Evolutionary conservation across 2,888 invertebrate species (phyloP), one percentile per base, ranked within the genome.

Genomic region (Conomelus anceps): DNA sequence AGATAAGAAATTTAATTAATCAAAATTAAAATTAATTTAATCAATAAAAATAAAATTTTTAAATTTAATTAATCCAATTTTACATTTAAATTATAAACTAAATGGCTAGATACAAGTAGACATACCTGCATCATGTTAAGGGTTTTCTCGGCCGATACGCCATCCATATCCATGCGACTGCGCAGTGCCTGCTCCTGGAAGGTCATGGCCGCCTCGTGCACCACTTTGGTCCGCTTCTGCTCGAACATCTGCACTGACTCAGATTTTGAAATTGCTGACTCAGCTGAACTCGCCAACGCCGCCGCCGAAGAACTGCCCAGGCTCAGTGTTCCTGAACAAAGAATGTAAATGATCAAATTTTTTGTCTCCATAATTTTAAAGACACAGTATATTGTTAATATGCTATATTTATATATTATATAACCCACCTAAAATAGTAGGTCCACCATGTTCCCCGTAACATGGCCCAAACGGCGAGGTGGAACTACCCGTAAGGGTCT

Each of bases 61-160:
- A n/a, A n/a, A n/a, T n/a, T n/a, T n/a, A n/a, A n/a, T n/a, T 20
- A 85, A 20, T 13, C 22, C 22, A n/a, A 9, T 17, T 87, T 87
- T 17, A 87, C 41, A 41, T 41, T 41, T 3, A 41, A 41, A 17
- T 41, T 13, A 41, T 4, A 26, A 26, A 26, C 11, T n/a, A n/a
- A 84, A 84, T 23, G 63, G 11, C 3, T 84, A 23, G 6, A 84
- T 29, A 29, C 22, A 87, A 23, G 22, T 24, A 22, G 11, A 88
- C 90, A 63, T 24, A 97, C 97, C 95, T 97, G 96, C 91, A 96
- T 95, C 91, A 96, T 95, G 90, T 98, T 96, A 91, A 97, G 96
- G 92, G 97, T 96, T 93, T 98, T 97, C 94, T 98, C 97, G 0
- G 98, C 96, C 23, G 96, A 96, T 90, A 98, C 95, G 86, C 98